Conservation (phyloP, 1,140 invertebrate species). For the Hyphantria cunea region DNA sequence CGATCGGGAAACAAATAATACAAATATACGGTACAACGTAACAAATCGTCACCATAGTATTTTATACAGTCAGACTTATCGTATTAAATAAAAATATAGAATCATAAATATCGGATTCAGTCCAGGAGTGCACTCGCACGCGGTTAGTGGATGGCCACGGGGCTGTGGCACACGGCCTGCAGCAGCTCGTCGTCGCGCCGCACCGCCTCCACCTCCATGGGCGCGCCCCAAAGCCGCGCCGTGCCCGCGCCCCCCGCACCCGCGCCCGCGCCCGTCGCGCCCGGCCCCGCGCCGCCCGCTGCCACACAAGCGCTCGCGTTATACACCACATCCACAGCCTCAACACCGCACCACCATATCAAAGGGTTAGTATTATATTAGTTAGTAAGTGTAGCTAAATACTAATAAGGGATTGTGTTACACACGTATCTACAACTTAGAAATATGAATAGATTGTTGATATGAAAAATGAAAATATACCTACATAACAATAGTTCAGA, state of each 20-base stretch:
- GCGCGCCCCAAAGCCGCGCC: conserved; percentile 61
- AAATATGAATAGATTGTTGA: no score
- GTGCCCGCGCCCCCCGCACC: conserved; percentile 29
- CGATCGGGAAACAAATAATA: conserved; percentile 71
- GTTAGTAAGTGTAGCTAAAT: no score
- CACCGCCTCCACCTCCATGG: conserved; percentile 72
- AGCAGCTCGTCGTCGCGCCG: conserved; percentile 64
- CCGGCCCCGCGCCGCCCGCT: conserved; percentile 41
- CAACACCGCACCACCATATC: background rate
- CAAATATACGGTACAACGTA: conserved; percentile 62
- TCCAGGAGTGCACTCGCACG: conserved; percentile 36
- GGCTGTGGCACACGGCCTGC: conserved; percentile 68
- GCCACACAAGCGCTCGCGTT: conserved; percentile 27
- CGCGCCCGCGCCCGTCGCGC: conserved; percentile 4
- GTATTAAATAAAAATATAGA: conserved; percentile 79
- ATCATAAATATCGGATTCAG: conserved; percentile 74
- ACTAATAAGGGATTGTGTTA: background rate
- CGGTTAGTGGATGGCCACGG: conserved; percentile 73
- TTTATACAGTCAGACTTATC: conserved; percentile 79
- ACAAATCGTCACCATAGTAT: conserved; percentile 62
- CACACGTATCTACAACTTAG: background rate
- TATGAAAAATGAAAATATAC: background rate
- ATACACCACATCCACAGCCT: background rate
- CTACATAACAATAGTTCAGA: background rate
- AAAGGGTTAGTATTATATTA: background rate